These are phyloP conservation scores for Halcyon chelicuti DNA, from an alignment of 2,797 vertebrate species.

Conservation along the genomic window DNA sequence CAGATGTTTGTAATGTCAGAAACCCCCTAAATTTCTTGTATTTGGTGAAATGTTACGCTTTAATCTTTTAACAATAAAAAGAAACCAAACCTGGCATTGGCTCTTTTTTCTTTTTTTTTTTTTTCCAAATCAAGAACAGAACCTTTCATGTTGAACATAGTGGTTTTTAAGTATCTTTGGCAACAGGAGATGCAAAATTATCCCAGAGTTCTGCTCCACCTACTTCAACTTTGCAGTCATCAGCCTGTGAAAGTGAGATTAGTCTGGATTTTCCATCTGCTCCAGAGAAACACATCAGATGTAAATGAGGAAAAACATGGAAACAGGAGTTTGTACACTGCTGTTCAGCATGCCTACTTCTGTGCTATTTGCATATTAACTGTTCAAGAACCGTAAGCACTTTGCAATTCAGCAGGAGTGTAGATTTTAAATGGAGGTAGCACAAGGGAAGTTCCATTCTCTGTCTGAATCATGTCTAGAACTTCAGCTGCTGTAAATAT, in stretches of 20 bases:
- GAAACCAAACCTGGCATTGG: neutral
- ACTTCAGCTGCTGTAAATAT: neutral
- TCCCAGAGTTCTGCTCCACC: neutral
- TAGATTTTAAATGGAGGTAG: neutral
- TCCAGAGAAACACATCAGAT: neutral
- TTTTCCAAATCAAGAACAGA: neutral
- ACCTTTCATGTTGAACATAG: neutral
- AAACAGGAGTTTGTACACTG: neutral
- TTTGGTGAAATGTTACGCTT: slow-evolving; percentile 70
- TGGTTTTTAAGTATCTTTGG: neutral
- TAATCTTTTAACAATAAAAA: slow-evolving; percentile 77
- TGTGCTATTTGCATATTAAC: neutral
- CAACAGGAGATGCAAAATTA: neutral
- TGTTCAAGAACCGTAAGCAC: neutral
- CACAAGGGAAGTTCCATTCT: neutral
- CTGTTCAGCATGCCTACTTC: neutral
- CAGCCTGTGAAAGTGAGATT: neutral
- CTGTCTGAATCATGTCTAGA: neutral
- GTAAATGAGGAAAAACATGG: neutral
- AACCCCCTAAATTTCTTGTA: slow-evolving; percentile 49
- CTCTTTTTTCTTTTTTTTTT: neutral
- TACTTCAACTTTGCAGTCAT: neutral
- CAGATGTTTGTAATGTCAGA: slow-evolving; percentile 55
- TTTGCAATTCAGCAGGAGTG: neutral
- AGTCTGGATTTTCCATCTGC: neutral